Evolutionary conservation across 2,113 vertebrate species (phyloP), one percentile per base, ranked within the genome.

Genomic region (Marmota monax): DNA sequence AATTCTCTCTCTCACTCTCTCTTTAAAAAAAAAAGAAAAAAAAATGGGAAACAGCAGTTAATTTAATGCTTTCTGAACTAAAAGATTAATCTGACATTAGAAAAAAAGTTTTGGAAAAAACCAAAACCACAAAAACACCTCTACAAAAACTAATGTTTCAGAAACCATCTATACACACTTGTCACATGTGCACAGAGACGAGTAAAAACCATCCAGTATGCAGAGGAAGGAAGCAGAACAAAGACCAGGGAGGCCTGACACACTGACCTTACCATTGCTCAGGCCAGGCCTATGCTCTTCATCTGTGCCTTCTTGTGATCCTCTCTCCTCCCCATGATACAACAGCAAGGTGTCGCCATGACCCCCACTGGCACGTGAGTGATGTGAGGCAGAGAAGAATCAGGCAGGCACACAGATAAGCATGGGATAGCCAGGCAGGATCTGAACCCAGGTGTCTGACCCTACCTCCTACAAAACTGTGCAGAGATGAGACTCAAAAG

Each of bases 1-100:
- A 39, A 39, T 39, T 39, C 39, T 39, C 39, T 39, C 39, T 39
- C 39, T 39, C 39, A 39, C 39, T 39, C 39, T 39, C 39, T 39
- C 39, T 39, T 39, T 39, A 39, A 39, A 39, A 39, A 37, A 37
- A 37, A 37, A 37, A 37, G 3, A 37, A 37, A 37, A 37, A 39
- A 39, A 39, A 73, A 95, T 32, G 34, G 10, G 11, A 84, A 86
- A 90, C 1, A 84, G 65, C 5, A 88, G 82, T 86, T 90, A 78
- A 88, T 37, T 84, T 74, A 93, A 32, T 65, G 48, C 25, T 84
- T 85, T n/a, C 70, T 73, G 39, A 92, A 53, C 37, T 76, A 25
- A 85, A 93, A 91, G 42, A 56, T 0, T 82, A 25, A 61, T 27
- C 0, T 8, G 45, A 67, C 13, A 80, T 23, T 12, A 87, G 76